phyloP scores from a whole-genome alignment of 2,888 invertebrate species.

The Trachelus troglodyta region DNA sequence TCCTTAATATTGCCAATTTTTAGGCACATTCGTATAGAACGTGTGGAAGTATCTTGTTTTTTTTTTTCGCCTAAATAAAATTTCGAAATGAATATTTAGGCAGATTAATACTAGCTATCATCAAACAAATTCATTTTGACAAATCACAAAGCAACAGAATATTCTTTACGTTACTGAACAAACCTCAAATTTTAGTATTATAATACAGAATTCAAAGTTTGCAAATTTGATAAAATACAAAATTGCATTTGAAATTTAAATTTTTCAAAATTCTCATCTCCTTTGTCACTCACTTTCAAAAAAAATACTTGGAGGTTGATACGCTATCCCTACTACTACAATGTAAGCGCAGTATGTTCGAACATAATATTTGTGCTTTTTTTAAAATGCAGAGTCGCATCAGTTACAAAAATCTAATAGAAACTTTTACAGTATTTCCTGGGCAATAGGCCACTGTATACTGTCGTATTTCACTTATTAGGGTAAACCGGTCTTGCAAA shows the following conservation, averaged over 20 bases:
- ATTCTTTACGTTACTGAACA: no score
- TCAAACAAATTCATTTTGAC: no score
- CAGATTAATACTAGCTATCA: no score
- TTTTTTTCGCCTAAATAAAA: no score
- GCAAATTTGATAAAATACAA: background rate
- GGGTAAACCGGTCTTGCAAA: background rate
- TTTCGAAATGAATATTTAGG: no score
- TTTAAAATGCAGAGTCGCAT: background rate
- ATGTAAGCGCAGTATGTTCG: background rate
- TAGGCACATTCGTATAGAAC: no score
- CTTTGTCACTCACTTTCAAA: background rate
- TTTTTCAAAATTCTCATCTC: background rate
- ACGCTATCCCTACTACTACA: background rate
- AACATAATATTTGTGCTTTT: background rate
- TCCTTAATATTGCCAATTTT: no score
- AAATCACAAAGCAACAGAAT: no score
- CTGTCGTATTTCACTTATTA: background rate
- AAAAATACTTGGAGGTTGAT: background rate
- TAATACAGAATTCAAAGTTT: no score
- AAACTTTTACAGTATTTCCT: background rate
- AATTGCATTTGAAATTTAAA: background rate
- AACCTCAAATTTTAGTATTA: no score
- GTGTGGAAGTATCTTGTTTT: no score
- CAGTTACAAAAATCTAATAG: background rate
- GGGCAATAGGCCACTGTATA: background rate